Percentiles rank a stretch among this genome's conserved stretches.
Conservation (phyloP, 1,140 invertebrate species). For the Drosophila prosaltans region DNA sequence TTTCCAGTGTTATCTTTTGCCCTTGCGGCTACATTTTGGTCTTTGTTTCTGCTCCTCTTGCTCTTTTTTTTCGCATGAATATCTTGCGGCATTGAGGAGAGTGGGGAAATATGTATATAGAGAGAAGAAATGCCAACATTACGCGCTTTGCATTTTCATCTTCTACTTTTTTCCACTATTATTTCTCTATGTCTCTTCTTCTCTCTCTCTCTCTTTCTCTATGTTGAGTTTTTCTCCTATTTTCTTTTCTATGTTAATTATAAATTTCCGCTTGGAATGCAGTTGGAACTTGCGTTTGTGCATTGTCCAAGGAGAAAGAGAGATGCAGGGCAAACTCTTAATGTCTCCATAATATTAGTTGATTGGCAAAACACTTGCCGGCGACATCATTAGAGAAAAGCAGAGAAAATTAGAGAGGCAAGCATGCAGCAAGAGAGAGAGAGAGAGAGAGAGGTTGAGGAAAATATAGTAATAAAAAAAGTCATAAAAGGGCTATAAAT, state of each 20-base stretch:
- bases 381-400: slow-evolving; percentile 1
- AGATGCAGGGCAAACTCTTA: slow-evolving; percentile 23
- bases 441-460: background rate
- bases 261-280: slow-evolving; percentile 62
- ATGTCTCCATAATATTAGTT: slow-evolving; percentile 57
- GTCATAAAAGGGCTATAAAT: background rate
- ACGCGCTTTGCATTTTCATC: slow-evolving; percentile 63
- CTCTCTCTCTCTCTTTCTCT: no score
- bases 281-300: slow-evolving; percentile 32
- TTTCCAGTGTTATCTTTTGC: slow-evolving; percentile 10
- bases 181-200: background rate
- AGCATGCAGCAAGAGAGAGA: background rate
- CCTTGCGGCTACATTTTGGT: slow-evolving; percentile 55
- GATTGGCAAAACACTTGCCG: slow-evolving; percentile 11
- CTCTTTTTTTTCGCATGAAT: slow-evolving; percentile 60
- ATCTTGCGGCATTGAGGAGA: slow-evolving; percentile 17
- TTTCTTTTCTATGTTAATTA: slow-evolving; percentile 69
- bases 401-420: slow-evolving; percentile 8
- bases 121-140: slow-evolving; percentile 59
- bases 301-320: slow-evolving; percentile 18
- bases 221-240: background rate
- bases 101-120: slow-evolving; percentile 26
- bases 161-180: slow-evolving; percentile 41
- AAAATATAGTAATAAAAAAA: background rate
- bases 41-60: slow-evolving; percentile 64